Evolutionary conservation across 2,888 invertebrate genomes (phyloP), one percentile per base, ranked within the genome.

Genomic region (Cyclophora punctaria): DNA sequence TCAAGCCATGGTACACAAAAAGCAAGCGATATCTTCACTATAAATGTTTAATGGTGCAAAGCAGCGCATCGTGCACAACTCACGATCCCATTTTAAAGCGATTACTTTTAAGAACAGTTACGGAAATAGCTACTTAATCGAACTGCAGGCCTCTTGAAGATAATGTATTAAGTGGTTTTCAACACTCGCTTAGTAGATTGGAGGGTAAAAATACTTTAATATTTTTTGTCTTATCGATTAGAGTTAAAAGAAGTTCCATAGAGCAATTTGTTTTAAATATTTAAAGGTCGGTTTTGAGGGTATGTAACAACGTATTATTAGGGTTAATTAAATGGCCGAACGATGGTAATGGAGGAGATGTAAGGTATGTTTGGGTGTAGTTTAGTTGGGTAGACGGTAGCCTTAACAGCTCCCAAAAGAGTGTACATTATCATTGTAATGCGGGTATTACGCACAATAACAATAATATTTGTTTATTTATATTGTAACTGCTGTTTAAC

Each of bases 41-140:
- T 87, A 80, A 83, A 85, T 80, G 75, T 82, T 87, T 85, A 83
- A 84, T 80, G 78, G 81, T 71, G 66, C 62, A 71, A 69, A 72
- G 69, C 73, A 67, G 63, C 66, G 61, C 64, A 66, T 65, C 73
- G 73, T 73, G 70, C 67, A 73, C 73, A 75, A 68, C 73, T 73
- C 66, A 60, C 71, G 72, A 78, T 76, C 77, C 71, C 78, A 82
- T 83, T 85, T 84, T 78, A 83, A 86, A 84, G 80, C 80, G 81
- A 83, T 83, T 79, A 81, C 79, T 83, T 80, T 76, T 78, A 76
- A 75, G 66, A 72, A 71, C 66, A 71, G 77, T 71, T 72, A 74
- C 76, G 74, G 75, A 83, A 82, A 83, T 84, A 83, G 81, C 77
- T 78, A 71, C 76, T 82, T 78, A 72, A 75, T 68, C 73, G 74